Evolutionary conservation across 2,113 vertebrate species (phyloP).

Genomic region (Protomyctophum bolini): DNA sequence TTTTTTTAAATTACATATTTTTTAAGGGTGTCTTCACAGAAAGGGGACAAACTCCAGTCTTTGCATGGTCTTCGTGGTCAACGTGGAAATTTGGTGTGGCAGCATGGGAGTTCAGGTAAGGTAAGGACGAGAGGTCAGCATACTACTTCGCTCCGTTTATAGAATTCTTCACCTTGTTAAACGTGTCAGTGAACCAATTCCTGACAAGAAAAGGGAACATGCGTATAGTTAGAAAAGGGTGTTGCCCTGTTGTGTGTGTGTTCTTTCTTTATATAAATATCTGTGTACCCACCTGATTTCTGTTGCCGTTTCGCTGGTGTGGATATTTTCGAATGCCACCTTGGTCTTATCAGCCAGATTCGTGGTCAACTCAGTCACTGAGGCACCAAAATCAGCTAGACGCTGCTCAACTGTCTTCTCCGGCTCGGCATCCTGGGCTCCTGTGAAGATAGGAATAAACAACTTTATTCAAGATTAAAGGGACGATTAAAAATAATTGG

Average conservation of each 20-base stretch:
- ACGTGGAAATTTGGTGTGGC: too few relatives aligned
- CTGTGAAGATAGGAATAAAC: slow-evolving; percentile 30
- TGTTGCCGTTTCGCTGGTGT: slow-evolving; percentile 34
- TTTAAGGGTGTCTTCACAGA: too few relatives aligned
- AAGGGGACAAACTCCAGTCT: too few relatives aligned
- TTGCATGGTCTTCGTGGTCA: too few relatives aligned
- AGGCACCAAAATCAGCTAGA: slow-evolving; percentile 16
- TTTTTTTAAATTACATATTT: too few relatives aligned
- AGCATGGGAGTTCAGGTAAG: neutral
- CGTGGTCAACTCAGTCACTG: slow-evolving; percentile 2
- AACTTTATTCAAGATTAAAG: neutral
- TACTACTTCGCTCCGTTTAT: slow-evolving; percentile 10
- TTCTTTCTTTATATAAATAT: neutral
- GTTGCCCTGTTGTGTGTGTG: neutral
- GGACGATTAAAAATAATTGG: too few relatives aligned
- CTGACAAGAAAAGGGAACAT: slow-evolving; percentile 39
- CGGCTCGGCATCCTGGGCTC: slow-evolving; percentile 62
- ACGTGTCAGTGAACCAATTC: slow-evolving; percentile 36
- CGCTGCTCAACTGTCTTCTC: slow-evolving; percentile 21
- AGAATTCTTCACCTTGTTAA: neutral
- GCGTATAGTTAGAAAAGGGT: neutral
- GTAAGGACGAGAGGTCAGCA: neutral
- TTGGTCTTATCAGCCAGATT: slow-evolving; percentile 41
- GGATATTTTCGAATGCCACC: fast-evolving
- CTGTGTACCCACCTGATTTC: slow-evolving; percentile 49